Conservation (phyloP, 2,797 vertebrate species). For the Malacoraja senta region DNA sequence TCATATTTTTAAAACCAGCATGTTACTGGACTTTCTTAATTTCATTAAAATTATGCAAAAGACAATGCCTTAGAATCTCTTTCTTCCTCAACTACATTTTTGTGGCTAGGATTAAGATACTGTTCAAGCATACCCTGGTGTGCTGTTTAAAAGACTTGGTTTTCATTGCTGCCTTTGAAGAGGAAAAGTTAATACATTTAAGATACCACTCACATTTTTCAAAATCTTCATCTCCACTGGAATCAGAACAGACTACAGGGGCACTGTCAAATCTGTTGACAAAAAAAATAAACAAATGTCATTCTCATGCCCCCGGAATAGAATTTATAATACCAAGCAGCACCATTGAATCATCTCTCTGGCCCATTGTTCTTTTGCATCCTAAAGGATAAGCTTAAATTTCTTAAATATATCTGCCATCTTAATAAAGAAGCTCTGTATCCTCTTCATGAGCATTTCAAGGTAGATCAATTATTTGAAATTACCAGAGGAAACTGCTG, state of each 20-base stretch:
- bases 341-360: neutral
- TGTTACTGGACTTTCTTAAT: too few relatives aligned
- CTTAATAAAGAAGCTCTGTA: neutral
- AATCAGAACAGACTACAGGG: constrained; percentile 47
- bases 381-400: neutral
- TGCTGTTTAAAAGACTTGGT: too few relatives aligned
- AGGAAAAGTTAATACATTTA: neutral
- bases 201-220: constrained; percentile 61
- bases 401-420: too few relatives aligned
- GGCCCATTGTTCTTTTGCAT: neutral
- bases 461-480: neutral
- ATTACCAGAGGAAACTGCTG: too few relatives aligned
- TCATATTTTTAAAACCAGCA: too few relatives aligned
- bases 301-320: neutral
- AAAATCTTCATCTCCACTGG: constrained; percentile 65
- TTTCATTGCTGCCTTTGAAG: neutral
- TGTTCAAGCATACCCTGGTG: too few relatives aligned
- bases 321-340: neutral
- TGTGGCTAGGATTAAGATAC: too few relatives aligned
- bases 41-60: too few relatives aligned
- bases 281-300: neutral
- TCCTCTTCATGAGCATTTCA: neutral
- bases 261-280: neutral
- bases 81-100: too few relatives aligned
- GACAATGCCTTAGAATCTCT: too few relatives aligned